Percentiles rank a stretch among this genome's conserved stretches.
Evolutionary conservation across 2,113 vertebrate genomes (phyloP).

Genomic region (Nanger granti): DNA sequence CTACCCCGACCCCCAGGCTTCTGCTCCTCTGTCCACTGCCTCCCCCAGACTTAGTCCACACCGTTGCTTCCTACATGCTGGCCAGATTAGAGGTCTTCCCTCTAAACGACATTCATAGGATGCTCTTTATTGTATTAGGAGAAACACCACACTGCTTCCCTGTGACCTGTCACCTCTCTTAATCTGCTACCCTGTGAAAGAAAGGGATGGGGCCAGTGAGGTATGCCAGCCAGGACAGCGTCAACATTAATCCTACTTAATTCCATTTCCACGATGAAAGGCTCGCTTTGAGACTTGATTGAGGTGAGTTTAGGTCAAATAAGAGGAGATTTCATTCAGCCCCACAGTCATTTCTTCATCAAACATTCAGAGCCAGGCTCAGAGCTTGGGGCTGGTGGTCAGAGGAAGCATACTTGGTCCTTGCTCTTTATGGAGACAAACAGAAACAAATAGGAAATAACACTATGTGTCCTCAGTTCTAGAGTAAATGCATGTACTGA

Average conservation of each 20-base stretch:
- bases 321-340: constrained; percentile 29
- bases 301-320: constrained; percentile 48
- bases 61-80: neutral
- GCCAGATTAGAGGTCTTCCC: neutral
- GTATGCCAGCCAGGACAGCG: neutral
- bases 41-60: neutral
- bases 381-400: neutral
- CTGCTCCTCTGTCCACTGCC: neutral
- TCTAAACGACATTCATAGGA: neutral
- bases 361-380: neutral
- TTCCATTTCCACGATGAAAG: neutral
- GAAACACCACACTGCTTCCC: neutral
- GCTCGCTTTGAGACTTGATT: constrained; percentile 31
- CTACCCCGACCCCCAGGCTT: neutral
- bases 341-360: neutral
- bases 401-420: neutral
- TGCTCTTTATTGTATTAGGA: neutral
- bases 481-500: neutral
- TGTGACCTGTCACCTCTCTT: neutral
- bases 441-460: neutral
- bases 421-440: neutral
- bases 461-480: neutral
- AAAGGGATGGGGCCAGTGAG: neutral
- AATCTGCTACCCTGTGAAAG: neutral
- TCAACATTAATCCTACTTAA: constrained; percentile 27